Conservation (phyloP, 2,888 invertebrate species). For the Stictocephala bisonia region DNA sequence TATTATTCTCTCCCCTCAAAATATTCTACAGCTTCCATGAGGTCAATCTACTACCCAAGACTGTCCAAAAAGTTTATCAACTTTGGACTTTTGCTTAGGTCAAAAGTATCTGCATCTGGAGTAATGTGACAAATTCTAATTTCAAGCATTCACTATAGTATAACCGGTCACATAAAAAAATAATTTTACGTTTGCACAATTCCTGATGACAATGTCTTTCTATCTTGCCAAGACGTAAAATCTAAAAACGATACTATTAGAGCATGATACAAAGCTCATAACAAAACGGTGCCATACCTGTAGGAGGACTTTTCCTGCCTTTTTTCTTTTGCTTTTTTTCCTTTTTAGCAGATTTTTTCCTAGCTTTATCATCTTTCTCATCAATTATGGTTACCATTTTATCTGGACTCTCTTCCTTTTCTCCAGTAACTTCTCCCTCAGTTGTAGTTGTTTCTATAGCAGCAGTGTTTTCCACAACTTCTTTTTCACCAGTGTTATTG, state of each 20-base stretch:
- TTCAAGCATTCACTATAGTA: too few relatives aligned
- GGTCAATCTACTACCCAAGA: too few relatives aligned
- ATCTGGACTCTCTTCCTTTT: constrained; percentile 25
- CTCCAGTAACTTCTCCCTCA: constrained; percentile 11
- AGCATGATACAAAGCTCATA: too few relatives aligned
- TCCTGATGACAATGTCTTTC: neutral
- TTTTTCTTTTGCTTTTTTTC: constrained; percentile 56
- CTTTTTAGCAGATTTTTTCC: constrained; percentile 64
- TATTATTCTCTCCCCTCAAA: too few relatives aligned
- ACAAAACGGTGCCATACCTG: constrained; percentile 46
- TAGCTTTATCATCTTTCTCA: constrained; percentile 57
- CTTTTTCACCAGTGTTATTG: constrained; percentile 64
- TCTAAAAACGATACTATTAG: too few relatives aligned
- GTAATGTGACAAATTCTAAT: too few relatives aligned
- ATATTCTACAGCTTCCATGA: too few relatives aligned
- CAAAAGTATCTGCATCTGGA: too few relatives aligned
- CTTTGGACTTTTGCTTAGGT: too few relatives aligned
- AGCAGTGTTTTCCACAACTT: constrained; percentile 40
- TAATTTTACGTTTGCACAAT: neutral
- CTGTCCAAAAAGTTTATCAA: too few relatives aligned
- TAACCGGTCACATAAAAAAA: too few relatives aligned
- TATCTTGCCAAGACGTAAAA: neutral
- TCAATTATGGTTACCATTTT: constrained; percentile 43
- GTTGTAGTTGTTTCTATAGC: constrained; percentile 55
- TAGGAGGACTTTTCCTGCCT: constrained; percentile 55